These are phyloP conservation scores for Druon quercuslanigerum DNA, from an alignment of 1,140 invertebrate species.

Conservation along the genomic window DNA sequence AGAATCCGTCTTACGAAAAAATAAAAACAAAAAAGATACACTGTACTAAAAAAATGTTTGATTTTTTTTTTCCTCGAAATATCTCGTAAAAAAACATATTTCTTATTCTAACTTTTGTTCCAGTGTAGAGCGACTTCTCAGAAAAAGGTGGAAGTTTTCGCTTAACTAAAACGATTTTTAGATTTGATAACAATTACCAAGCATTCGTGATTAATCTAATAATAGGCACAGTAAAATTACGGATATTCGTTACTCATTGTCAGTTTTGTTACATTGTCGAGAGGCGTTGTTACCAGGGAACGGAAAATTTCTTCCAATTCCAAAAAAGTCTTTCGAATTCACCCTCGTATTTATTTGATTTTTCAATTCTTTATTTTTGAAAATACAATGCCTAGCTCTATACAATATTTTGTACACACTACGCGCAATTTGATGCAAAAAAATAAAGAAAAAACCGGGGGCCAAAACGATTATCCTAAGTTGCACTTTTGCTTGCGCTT, in stretches of 20 bases:
- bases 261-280: slow-evolving; percentile 59
- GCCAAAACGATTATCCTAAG: slow-evolving; percentile 24
- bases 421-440: background rate
- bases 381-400: slow-evolving; percentile 22
- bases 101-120: slow-evolving; percentile 10
- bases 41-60: background rate
- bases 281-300: slow-evolving; percentile 72
- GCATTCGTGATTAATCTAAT: slow-evolving; percentile 53
- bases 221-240: slow-evolving; percentile 73
- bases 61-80: background rate
- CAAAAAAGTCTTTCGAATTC: background rate
- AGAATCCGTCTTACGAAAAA: slow-evolving; percentile 11
- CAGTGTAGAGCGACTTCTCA: too few relatives aligned
- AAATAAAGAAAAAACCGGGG: background rate
- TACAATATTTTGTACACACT: slow-evolving; percentile 15
- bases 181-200: slow-evolving; percentile 52
- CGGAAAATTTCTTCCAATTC: slow-evolving; percentile 55
- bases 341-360: background rate
- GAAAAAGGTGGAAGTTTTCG: too few relatives aligned
- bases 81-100: slow-evolving; percentile 1
- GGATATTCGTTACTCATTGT: slow-evolving; percentile 60
- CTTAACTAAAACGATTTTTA: slow-evolving; percentile 8
- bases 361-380: background rate
- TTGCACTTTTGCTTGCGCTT: background rate
- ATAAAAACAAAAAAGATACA: background rate